Conservation (phyloP, 2,888 invertebrate species). For the Pachydiplax longipennis region DNA sequence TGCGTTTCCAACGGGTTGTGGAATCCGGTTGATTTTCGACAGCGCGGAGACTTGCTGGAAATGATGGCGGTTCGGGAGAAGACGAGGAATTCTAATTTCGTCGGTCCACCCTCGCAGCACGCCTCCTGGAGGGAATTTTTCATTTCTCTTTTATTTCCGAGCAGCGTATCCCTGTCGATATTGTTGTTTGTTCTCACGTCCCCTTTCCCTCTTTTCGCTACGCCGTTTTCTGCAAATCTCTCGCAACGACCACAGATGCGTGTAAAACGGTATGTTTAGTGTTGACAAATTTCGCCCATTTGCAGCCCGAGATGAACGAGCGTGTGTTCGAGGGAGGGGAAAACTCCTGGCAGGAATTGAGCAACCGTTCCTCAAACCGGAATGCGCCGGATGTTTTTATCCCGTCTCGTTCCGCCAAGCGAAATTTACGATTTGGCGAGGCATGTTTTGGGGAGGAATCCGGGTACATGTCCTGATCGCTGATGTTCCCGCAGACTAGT, state of each 20-base stretch:
- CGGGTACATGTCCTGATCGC: too few species aligned
- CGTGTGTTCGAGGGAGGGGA: not conserved
- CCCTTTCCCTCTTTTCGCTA: not conserved
- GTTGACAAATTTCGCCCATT: not conserved
- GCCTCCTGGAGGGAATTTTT: not conserved
- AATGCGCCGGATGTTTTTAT: not conserved
- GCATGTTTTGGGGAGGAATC: too few species aligned
- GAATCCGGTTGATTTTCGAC: not conserved
- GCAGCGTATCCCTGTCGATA: too few species aligned
- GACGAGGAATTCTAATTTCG: not conserved
- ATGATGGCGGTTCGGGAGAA: not conserved
- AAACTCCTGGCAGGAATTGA: not conserved
- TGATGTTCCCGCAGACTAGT: too few species aligned
- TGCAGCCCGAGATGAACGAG: not conserved
- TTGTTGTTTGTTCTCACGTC: not conserved
- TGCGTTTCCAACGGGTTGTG: not conserved
- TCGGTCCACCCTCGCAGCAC: not conserved
- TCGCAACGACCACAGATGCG: not conserved
- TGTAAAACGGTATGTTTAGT: not conserved
- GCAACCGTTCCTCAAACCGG: not conserved
- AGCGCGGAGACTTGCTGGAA: not conserved
- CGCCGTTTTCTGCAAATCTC: not conserved
- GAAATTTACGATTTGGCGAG: too few species aligned
- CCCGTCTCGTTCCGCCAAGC: not conserved
- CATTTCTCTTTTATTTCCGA: not conserved